These are phyloP conservation scores for Xenopus laevis DNA, from an alignment of 2,113 vertebrate genomes.

Conservation along the genomic window DNA sequence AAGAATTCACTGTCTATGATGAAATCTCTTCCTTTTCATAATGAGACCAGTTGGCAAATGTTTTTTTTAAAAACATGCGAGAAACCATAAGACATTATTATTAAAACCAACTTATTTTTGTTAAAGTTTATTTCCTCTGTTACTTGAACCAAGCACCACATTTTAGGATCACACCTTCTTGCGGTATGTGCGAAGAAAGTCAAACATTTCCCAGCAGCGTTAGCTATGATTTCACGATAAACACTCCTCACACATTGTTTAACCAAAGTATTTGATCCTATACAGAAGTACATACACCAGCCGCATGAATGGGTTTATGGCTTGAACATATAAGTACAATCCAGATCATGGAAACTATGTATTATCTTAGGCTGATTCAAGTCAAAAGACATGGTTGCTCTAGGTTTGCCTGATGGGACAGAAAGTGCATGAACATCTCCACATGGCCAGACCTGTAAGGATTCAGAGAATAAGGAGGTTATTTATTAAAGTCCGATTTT, in stretches of 20 bases:
- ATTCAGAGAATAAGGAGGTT: too few species aligned
- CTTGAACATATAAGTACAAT: conserved; percentile 1
- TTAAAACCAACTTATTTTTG: too few species aligned
- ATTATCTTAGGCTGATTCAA: not conserved
- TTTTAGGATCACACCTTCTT: not conserved
- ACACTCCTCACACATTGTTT: conserved; percentile 12
- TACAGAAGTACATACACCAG: conserved; percentile 13
- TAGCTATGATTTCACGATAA: conserved; percentile 26
- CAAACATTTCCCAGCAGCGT: conserved; percentile 5
- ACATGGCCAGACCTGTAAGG: too few species aligned
- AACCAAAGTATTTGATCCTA: conserved; percentile 28
- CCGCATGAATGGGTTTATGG: conserved; percentile 17
- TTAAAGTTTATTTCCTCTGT: too few species aligned
- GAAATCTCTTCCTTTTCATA: too few species aligned
- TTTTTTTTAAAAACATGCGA: too few species aligned
- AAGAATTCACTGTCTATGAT: too few species aligned
- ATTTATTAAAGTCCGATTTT: too few species aligned
- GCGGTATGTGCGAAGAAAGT: not conserved
- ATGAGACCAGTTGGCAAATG: too few species aligned
- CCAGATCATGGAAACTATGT: conserved; percentile 16
- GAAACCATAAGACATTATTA: too few species aligned
- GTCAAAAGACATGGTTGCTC: not conserved
- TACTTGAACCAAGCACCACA: too few species aligned
- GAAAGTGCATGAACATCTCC: too few species aligned
- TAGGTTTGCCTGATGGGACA: not conserved